Evolutionary conservation across 2,797 vertebrate species (phyloP), one percentile per base, ranked within the genome.

Genomic region (Lindbergichthys nudifrons): DNA sequence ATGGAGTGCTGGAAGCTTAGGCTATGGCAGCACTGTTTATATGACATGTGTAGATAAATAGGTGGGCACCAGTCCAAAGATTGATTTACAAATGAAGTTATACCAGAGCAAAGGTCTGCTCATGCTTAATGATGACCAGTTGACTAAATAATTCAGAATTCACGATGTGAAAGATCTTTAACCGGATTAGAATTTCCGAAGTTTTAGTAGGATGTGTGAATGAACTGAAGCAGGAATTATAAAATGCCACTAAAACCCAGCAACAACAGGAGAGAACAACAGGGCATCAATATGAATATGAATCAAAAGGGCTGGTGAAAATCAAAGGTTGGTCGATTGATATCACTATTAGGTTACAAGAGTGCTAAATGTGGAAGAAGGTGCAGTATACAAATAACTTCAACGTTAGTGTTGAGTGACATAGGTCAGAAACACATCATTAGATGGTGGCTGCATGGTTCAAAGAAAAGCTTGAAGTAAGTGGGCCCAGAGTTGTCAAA

Each of bases 381-480:
- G 50, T 59, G 54, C 14, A n/a, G 36, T 46, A 60, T 47, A 51
- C 81, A 75, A 47, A 57, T 47, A 71, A 43, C 16, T 15, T 43
- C 26, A 73, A 58, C 42, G 43, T 56, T 10, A 32, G 42, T 59
- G 70, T 19, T 64, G 51, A 79, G 68, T 80, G 71, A 63, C 65
- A 70, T 30, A 77, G 73, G 63, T 80, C 76, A 56, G 32, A 30
- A 59, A 66, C 42, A 81, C 73, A 77, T 65, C 53, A 71, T 70
- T 56, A 61, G 32, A 58, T 26, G 53, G 74, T 47, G 52, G 72
- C 54, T 65, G 41, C 56, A n/a, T 5, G 18, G 30, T 19, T 70
- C 19, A 48, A 63, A 67, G 23, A 54, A 70, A 62, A 70, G 10
- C 39, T 45, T 43, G 10, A 63, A 62, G 56, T 42, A 60, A 36